phyloP scores from a whole-genome alignment of 1,140 invertebrate genomes.

The Meloidogyne floridensis region DNA sequence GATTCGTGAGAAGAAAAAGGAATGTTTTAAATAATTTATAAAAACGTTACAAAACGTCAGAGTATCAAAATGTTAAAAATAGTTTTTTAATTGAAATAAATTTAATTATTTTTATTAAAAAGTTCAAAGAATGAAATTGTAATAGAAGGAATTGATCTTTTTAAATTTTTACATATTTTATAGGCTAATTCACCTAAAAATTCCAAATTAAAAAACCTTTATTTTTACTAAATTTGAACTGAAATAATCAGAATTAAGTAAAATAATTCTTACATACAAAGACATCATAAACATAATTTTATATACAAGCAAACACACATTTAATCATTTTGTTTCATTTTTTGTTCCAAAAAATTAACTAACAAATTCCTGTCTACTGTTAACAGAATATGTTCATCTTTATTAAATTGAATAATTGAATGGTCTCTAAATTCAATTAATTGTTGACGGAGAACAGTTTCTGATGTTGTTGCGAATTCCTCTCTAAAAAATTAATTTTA shows the following conservation, averaged over 20 bases:
- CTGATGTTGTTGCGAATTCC: constrained; percentile 36
- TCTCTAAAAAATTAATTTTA: constrained; percentile 22
- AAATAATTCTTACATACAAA: no score
- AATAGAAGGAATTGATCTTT: no score
- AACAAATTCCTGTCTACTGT: constrained; percentile 19
- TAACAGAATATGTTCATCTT: constrained; percentile 30
- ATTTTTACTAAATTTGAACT: no score
- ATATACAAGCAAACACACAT: no score
- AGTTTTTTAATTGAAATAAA: neutral
- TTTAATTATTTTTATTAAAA: no score
- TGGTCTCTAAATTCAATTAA: constrained; percentile 36
- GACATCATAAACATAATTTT: no score
- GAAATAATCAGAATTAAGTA: no score
- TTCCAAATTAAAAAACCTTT: no score
- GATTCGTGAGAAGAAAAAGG: neutral
- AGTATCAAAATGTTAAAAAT: neutral
- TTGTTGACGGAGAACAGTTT: constrained; percentile 32
- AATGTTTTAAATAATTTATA: neutral
- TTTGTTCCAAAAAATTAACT: constrained; percentile 5
- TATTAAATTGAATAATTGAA: constrained; percentile 30
- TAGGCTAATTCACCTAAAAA: no score
- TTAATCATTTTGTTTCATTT: neutral
- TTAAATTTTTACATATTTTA: no score
- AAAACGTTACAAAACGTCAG: neutral
- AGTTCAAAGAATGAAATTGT: no score